phyloP scores from a whole-genome alignment of 35 echinoderm and acorn worm genomes.

The Patiria miniata region DNA sequence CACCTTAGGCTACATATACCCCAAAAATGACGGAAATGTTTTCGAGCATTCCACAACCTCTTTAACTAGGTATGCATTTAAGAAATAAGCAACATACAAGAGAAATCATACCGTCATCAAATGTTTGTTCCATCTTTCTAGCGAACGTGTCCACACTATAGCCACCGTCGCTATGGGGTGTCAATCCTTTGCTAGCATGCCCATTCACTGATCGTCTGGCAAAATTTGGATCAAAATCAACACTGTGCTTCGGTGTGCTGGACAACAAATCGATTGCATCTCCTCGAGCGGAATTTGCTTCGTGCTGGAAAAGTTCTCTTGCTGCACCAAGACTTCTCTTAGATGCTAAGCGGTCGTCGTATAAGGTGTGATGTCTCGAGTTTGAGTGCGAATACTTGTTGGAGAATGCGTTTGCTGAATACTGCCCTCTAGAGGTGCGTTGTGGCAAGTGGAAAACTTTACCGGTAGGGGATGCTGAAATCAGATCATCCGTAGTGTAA shows the following conservation, averaged over 20 bases:
- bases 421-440: background rate
- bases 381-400: background rate
- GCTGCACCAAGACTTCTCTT: background rate
- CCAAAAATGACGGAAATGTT: too few relatives aligned
- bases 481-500: conserved; percentile 58
- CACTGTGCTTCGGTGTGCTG: background rate
- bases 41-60: too few relatives aligned
- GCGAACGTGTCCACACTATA: background rate
- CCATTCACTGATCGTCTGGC: conserved; percentile 1
- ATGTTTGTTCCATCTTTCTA: background rate
- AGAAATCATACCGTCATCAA: too few relatives aligned
- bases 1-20: too few relatives aligned
- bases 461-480: conserved; percentile 43
- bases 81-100: too few relatives aligned
- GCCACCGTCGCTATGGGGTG: background rate
- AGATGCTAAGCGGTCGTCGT: background rate
- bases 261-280: background rate
- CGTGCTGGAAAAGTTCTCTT: too few relatives aligned
- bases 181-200: background rate
- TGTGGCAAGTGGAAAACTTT: background rate
- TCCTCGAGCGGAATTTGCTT: too few relatives aligned
- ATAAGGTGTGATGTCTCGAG: too few relatives aligned
- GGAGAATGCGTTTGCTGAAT: background rate
- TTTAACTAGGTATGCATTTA: too few relatives aligned
- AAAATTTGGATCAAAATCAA: background rate